Conservation (phyloP, 2,888 invertebrate species). For the Agonopterix alstromeriana region DNA sequence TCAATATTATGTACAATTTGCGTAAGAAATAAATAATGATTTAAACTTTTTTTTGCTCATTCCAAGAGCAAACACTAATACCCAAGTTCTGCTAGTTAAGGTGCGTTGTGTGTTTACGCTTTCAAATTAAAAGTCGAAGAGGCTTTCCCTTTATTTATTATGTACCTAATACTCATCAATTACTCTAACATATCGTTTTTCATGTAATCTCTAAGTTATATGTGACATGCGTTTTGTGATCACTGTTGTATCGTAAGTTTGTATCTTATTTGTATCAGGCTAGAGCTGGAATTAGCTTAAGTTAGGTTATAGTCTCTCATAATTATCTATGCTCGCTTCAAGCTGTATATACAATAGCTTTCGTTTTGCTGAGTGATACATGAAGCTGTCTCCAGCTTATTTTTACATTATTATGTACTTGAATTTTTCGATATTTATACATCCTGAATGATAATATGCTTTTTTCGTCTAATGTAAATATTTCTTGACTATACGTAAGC, state of each 20-base stretch:
- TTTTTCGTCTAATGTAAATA: conserved; percentile 50
- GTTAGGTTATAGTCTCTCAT: conserved; percentile 38
- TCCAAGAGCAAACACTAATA: conserved; percentile 35
- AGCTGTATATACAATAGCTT: conserved; percentile 46
- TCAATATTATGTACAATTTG: no score
- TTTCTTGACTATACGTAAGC: conserved; percentile 44
- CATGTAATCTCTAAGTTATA: conserved; percentile 37
- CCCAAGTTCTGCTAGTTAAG: conserved; percentile 68
- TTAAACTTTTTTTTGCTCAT: no score
- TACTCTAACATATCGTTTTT: conserved; percentile 61
- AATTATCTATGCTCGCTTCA: conserved; percentile 32
- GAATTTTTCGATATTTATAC: conserved; percentile 50
- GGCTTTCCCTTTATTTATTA: conserved; percentile 38
- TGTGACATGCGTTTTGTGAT: conserved; percentile 46
- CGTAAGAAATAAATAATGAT: no score
- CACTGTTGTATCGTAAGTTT: conserved; percentile 42
- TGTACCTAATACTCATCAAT: conserved; percentile 60
- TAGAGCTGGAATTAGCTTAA: conserved; percentile 35
- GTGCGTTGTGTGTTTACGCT: conserved; percentile 61
- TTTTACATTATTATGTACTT: conserved; percentile 31
- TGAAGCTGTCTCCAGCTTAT: conserved; percentile 27
- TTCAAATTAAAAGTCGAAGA: conserved; percentile 28
- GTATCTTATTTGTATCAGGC: conserved; percentile 38
- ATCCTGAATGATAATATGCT: conserved; percentile 20
- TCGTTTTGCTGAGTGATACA: conserved; percentile 22